Evolutionary conservation across 2,113 vertebrate genomes (phyloP), one percentile per base, ranked within the genome.

Genomic region (Paradoxurus hermaphroditus): DNA sequence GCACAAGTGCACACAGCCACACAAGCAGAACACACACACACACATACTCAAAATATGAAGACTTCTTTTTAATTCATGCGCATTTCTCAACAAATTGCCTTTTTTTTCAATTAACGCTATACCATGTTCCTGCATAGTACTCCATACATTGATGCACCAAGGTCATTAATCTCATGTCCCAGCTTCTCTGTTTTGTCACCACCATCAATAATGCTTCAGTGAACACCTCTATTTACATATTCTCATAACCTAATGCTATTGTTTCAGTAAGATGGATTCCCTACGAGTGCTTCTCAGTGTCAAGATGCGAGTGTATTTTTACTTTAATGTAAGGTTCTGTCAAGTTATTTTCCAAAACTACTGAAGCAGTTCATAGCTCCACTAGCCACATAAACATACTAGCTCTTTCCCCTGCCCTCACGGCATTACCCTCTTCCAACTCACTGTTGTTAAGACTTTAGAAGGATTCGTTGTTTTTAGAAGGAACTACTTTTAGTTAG

Each of bases 261-360:
- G 8, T 73, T 56, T 49, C 6, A 0, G 41, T 19, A 72, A 46
- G 75, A 31, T 3, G 7, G 18, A 15, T 14, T 63, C 34, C 86
- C 82, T 44, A 46, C 34, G 84, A 53, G 29, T 46, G 75, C 39
- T 29, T 53, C 56, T 44, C 44, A 13, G 7, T 41, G 49, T 91
- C 92, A 63, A 65, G 25, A 93, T 25, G 10, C 70, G 68, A n/a
- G 78, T 10, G 23, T 73, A 21, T 49, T 78, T 84, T 79, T 73
- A 46, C 31, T 67, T 72, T n/a, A 73, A 53, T 63, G 4, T 29
- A 46, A 75, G 39, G 7, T 53, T 94, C 75, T 79, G 62, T 21
- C 77, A 29, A 84, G 70, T 51, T 51, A 44, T 68, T 93, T 91
- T 85, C 86, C 70, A 46, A 73, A 90, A n/a, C 68, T 23, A 53